A percentile compares a stretch with the other conserved stretches of the same genome.
These are phyloP conservation scores for Zonotrichia leucophrys DNA, from an alignment of 2,113 vertebrate genomes.

Conservation along the genomic window DNA sequence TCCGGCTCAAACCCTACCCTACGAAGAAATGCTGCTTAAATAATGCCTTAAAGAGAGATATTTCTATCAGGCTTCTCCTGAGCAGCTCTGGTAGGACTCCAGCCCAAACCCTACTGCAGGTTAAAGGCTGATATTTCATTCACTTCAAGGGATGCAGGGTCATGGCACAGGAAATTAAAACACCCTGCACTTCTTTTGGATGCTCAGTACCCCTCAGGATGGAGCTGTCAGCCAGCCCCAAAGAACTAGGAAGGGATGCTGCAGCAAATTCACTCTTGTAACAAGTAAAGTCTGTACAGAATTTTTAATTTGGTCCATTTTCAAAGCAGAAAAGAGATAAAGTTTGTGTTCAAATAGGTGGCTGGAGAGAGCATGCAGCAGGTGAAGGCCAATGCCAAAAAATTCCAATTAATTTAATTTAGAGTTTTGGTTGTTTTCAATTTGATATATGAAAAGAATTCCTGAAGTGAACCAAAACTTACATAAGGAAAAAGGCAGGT, in stretches of 20 bases:
- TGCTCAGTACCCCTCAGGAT: background rate
- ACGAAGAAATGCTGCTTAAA: background rate
- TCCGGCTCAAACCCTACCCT: background rate
- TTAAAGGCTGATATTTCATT: background rate
- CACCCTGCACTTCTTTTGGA: background rate
- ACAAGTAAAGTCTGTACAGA: background rate
- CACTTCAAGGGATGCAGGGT: background rate
- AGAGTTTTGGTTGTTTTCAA: background rate
- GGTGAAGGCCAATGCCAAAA: constrained; percentile 29
- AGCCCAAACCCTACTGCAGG: background rate
- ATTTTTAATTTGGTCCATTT: background rate
- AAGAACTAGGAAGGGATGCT: background rate
- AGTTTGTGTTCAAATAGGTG: background rate
- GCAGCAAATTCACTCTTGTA: background rate
- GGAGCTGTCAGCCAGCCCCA: background rate
- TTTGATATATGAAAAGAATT: constrained; percentile 42
- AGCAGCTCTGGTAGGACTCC: background rate
- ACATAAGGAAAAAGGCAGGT: constrained; percentile 28
- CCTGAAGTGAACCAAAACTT: constrained; percentile 55
- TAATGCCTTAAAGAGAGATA: background rate
- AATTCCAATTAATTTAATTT: constrained; percentile 47
- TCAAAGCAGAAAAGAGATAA: constrained; percentile 1
- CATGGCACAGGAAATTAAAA: background rate
- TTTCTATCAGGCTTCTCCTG: background rate
- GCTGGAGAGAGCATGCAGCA: constrained; percentile 27